Conservation (phyloP, 2,888 invertebrate genomes). For the Rhaphigaster nebulosa region DNA sequence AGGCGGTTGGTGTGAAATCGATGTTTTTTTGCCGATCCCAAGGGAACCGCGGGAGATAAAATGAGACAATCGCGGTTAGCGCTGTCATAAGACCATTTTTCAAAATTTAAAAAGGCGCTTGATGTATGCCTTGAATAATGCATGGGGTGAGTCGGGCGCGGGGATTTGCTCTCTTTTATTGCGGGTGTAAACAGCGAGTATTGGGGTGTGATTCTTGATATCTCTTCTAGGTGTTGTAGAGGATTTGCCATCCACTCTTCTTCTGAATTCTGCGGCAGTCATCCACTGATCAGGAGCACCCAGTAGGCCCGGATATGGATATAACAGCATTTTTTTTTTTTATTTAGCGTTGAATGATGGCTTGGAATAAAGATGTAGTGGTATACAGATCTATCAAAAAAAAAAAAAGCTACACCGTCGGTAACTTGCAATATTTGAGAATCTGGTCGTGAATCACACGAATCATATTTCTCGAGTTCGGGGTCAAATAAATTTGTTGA, state of each 20-base stretch:
- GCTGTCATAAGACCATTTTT: conserved; percentile 58
- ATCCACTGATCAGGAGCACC: neutral
- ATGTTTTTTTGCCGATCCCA: conserved; percentile 6
- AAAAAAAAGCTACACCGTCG: neutral
- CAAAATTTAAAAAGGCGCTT: conserved; percentile 56
- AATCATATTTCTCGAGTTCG: no score
- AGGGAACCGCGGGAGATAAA: conserved; percentile 9
- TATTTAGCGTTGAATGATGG: neutral
- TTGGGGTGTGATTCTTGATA: conserved; percentile 21
- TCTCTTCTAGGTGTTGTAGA: neutral
- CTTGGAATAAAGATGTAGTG: neutral
- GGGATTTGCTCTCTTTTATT: conserved; percentile 53
- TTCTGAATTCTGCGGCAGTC: neutral
- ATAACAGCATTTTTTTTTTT: neutral
- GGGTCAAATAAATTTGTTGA: no score
- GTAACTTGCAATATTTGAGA: neutral
- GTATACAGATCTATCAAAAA: neutral
- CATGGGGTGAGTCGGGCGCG: neutral
- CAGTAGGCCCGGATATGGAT: neutral
- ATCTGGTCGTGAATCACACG: no score
- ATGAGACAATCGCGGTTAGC: conserved; percentile 41
- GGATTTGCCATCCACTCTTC: neutral
- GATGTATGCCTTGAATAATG: conserved; percentile 52
- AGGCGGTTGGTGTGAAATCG: neutral
- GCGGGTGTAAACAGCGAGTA: conserved; percentile 53